phyloP scores from a whole-genome alignment of 2,113 vertebrate genomes.

The Isurus oxyrinchus region DNA sequence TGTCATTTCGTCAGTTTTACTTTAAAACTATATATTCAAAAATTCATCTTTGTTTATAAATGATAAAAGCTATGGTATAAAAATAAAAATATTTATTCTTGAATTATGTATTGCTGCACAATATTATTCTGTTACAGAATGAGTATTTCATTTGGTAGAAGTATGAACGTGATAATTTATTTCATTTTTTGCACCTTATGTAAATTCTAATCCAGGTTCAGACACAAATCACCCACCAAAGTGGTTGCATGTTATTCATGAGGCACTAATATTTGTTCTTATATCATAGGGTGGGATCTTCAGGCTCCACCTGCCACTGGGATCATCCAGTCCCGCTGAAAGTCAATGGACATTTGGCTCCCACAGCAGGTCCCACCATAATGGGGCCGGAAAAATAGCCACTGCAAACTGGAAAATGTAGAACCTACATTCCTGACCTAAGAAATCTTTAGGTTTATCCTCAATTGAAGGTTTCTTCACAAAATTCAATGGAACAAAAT shows the following conservation, averaged over 20 bases:
- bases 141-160: background rate
- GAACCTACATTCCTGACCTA: background rate
- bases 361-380: too few species aligned
- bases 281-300: background rate
- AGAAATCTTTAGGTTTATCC: background rate
- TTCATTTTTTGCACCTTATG: background rate
- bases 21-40: background rate
- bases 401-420: background rate
- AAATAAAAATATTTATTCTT: background rate
- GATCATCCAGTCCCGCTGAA: too few species aligned
- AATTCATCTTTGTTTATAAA: background rate
- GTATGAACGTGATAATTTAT: background rate
- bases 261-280: background rate
- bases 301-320: too few species aligned
- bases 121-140: background rate
- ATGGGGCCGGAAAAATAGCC: background rate
- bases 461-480: background rate
- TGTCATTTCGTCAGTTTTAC: background rate
- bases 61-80: background rate
- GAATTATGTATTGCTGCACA: background rate
- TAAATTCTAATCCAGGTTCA: background rate
- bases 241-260: background rate
- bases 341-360: too few species aligned
- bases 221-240: background rate
- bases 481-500: background rate